Evolutionary conservation across 2,888 invertebrate genomes (phyloP), one percentile per base, ranked within the genome.

Genomic region (Drosophila stalkeri): DNA sequence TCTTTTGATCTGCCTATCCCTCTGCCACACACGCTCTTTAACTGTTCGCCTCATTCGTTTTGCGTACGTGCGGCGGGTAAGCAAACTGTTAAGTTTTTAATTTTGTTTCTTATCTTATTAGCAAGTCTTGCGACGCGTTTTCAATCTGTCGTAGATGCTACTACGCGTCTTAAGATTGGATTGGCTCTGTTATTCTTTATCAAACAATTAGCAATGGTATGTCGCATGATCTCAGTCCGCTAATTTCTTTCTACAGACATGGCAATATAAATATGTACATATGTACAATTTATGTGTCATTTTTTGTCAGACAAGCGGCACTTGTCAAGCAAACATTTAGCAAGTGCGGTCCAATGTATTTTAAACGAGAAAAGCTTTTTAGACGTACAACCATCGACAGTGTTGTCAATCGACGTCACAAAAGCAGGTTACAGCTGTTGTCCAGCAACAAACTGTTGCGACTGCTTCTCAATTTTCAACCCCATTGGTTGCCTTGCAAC

Each of bases 11-110:
- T 20, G 39, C 3, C 37, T 35, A 39, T 39, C 0, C 20, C 20
- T 16, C 27, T 27, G 27, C 27, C 27, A 27, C 11, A 3, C 12
- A 33, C 51, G 18, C 51, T 52, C 35, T 39, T 27, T 27, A 35
- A 51, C 52, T 33, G 52, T 46, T 16, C 46, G 46, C 43, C 7
- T 27, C 35, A 18, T 67, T 72, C 47, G 64, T 64, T 77, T 75
- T 86, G 83, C 76, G 75, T 86, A 83, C 84, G 85, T 82, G 82
- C 82, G 64, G 31, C 27, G 68, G 57, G 59, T 86, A 86, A 67
- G 67, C 74, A 82, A 80, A 67, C 61, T 61, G 31, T 63, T 47
- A 49, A 23, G 46, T 59, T 49, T 39, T 47, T 56, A 67, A 64
- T 66, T 70, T 69, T 41, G 51, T 57, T 64, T 67, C 70, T 83